phyloP scores from a whole-genome alignment of 2,113 vertebrate genomes.

The Zosterops hypoxanthus region DNA sequence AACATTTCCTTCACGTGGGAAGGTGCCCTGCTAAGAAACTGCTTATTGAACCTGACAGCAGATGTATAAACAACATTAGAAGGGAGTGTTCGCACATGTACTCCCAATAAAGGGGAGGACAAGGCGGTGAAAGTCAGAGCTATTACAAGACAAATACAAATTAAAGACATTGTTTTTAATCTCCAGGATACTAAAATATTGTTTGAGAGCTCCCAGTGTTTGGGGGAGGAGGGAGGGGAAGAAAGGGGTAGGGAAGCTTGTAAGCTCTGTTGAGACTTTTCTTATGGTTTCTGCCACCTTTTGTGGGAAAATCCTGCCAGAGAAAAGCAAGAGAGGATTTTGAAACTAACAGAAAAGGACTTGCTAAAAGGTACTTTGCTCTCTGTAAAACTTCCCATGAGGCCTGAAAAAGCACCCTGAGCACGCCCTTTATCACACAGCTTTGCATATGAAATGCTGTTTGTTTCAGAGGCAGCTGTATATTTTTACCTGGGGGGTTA shows the following conservation, averaged over 20 bases:
- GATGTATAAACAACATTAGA: constrained; percentile 7
- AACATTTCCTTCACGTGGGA: constrained; percentile 40
- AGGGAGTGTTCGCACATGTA: constrained; percentile 15
- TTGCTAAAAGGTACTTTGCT: constrained; percentile 2
- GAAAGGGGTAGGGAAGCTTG: not conserved
- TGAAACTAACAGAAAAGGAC: not conserved
- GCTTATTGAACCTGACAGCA: constrained; percentile 39
- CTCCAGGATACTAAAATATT: not conserved
- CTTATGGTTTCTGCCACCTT: not conserved
- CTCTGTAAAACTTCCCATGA: not conserved
- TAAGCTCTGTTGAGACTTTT: not conserved
- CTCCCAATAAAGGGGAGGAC: constrained; percentile 27
- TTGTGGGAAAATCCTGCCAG: not conserved
- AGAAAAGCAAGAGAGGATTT: not conserved
- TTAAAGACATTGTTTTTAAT: constrained; percentile 21
- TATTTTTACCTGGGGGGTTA: constrained; percentile 8
- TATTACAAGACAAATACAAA: constrained; percentile 34
- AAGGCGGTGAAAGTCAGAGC: constrained; percentile 40
- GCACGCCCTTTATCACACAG: not conserved
- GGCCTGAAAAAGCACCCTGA: constrained; percentile 18
- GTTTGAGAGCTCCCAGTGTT: not conserved
- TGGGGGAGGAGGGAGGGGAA: not conserved
- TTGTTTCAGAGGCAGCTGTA: not conserved
- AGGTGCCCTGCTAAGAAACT: constrained; percentile 44
- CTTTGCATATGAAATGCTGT: constrained; percentile 20